Conservation (phyloP, 1,140 invertebrate species). For the Cherax quadricarinatus region DNA sequence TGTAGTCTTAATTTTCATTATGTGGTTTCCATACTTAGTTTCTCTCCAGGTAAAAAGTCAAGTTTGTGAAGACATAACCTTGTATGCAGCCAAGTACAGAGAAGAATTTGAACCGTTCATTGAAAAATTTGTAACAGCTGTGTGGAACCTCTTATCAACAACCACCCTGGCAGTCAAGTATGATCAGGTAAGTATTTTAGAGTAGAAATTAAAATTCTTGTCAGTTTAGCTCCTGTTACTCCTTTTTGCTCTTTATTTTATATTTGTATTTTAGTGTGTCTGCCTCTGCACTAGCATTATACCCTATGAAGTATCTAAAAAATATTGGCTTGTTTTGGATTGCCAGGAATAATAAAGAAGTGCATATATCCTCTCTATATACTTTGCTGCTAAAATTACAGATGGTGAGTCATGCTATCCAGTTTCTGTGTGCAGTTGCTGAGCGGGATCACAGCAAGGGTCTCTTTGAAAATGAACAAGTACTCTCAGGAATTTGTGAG, state of each 20-base stretch:
- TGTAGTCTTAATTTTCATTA: no score
- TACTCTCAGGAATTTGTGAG: conserved; percentile 94
- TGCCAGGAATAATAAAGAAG: no score
- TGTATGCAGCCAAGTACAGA: conserved; percentile 98
- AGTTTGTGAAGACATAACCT: conserved; percentile 94
- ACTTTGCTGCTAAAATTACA: conserved; percentile 69
- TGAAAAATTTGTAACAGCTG: conserved; percentile 91
- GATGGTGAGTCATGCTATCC: conserved; percentile 96
- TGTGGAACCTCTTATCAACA: conserved; percentile 92
- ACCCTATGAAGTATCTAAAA: no score
- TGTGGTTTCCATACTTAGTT: no score
- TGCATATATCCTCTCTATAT: no score
- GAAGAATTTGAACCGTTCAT: conserved; percentile 96
- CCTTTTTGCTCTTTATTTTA: neutral
- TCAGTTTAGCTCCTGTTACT: neutral
- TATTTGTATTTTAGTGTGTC: no score
- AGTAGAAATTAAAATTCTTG: no score
- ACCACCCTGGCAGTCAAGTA: conserved; percentile 93
- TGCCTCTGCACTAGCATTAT: no score
- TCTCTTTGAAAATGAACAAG: conserved; percentile 92
- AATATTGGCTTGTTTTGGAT: no score
- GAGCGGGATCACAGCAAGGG: conserved; percentile 91
- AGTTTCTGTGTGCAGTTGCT: conserved; percentile 96
- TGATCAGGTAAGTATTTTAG: conserved; percentile 84
- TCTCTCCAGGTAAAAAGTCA: conserved; percentile 82